These are phyloP conservation scores for Sinohyriopsis cumingii DNA, from an alignment of 2,888 invertebrate species.

Conservation along the genomic window DNA sequence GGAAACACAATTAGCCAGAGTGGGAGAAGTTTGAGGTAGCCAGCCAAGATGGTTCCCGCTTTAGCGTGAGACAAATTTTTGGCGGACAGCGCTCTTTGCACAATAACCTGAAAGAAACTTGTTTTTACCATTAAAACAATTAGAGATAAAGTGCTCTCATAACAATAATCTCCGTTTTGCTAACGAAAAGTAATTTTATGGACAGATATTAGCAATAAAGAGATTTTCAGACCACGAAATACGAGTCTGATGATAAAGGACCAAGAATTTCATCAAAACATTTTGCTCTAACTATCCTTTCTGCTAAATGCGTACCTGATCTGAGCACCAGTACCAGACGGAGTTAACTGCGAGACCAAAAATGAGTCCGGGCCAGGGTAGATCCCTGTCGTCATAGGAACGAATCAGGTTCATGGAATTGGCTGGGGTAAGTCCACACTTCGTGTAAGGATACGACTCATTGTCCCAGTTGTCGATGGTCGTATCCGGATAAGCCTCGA, in stretches of 20 bases:
- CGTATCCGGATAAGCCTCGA: slow-evolving; percentile 63
- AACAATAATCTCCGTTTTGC: too few relatives aligned
- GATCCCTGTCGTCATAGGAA: slow-evolving; percentile 59
- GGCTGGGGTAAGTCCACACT: slow-evolving; percentile 64
- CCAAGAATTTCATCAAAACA: too few relatives aligned
- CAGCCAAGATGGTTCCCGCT: slow-evolving; percentile 73
- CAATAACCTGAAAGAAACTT: slow-evolving; percentile 72
- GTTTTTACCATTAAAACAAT: too few relatives aligned
- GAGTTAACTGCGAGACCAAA: slow-evolving; percentile 70
- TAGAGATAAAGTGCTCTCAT: too few relatives aligned
- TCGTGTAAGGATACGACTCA: slow-evolving; percentile 50
- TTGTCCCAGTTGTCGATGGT: slow-evolving; percentile 48
- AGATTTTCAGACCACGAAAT: too few relatives aligned
- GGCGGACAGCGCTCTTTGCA: slow-evolving; percentile 74
- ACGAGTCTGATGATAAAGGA: too few relatives aligned
- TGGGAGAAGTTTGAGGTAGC: slow-evolving; percentile 73
- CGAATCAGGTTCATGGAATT: slow-evolving; percentile 65
- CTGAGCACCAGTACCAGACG: slow-evolving; percentile 72
- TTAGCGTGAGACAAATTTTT: slow-evolving; percentile 74
- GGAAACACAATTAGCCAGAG: slow-evolving; percentile 73
- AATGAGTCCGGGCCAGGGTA: slow-evolving; percentile 69
- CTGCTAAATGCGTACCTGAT: slow-evolving; percentile 56
- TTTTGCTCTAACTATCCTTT: too few relatives aligned
- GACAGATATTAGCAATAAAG: too few relatives aligned
- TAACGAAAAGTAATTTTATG: too few relatives aligned